Conservation (phyloP, 2,888 invertebrate genomes). For the Hyposoter didymator region DNA sequence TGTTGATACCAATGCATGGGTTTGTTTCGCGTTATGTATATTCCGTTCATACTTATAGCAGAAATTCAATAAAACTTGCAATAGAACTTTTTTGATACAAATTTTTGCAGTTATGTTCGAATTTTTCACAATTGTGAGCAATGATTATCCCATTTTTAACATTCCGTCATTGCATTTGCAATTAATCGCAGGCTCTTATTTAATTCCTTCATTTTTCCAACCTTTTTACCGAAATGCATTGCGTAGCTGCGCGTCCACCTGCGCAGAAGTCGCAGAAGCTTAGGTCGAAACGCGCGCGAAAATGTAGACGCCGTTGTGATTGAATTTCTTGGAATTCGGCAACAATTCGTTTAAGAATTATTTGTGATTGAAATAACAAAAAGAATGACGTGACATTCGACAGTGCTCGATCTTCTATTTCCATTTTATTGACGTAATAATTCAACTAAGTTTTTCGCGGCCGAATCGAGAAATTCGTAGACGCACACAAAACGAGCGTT, state of each 20-base stretch:
- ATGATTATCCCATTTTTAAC: neutral
- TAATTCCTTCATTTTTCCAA: neutral
- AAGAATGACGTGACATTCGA: no score
- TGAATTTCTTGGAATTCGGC: neutral
- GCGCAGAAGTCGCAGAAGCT: no score
- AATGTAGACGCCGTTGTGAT: neutral
- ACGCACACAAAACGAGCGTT: no score
- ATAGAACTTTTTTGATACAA: conserved; percentile 50
- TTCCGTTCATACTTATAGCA: conserved; percentile 60
- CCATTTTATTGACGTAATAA: no score
- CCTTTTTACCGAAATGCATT: neutral
- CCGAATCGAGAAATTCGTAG: no score
- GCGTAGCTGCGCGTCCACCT: neutral
- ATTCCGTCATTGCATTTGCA: neutral
- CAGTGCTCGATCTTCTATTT: no score
- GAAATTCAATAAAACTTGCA: conserved; percentile 50
- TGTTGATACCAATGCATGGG: conserved; percentile 53
- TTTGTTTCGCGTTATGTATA: conserved; percentile 56
- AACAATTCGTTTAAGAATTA: neutral
- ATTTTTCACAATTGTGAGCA: neutral
- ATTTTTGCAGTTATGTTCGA: neutral
- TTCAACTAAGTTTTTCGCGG: no score
- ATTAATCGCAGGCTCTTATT: neutral
- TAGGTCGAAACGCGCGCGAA: conserved; percentile 9
- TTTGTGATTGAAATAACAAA: no score